Evolutionary conservation across 2,113 vertebrate genomes (phyloP).

Genomic region (Dasypus novemcinctus): DNA sequence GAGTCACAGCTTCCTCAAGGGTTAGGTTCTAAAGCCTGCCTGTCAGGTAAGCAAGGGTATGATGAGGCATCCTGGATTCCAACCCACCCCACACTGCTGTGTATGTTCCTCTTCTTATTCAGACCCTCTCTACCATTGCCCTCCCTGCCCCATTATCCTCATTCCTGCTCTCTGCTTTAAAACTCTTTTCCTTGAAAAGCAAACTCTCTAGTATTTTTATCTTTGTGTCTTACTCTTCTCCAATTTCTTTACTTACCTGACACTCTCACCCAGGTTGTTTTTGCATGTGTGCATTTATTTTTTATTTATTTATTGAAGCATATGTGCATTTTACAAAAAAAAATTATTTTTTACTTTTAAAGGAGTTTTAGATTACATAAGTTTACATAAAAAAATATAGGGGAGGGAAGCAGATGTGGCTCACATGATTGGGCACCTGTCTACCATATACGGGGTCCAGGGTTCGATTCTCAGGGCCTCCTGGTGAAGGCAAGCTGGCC

Average conservation of each 20-base stretch:
- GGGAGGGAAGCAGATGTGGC: too few relatives aligned
- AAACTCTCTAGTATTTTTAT: not conserved
- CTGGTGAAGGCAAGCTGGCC: too few relatives aligned
- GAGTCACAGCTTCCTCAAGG: conserved; percentile 5
- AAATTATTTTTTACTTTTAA: too few relatives aligned
- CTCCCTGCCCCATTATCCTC: too few relatives aligned
- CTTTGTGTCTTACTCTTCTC: not conserved
- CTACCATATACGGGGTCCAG: too few relatives aligned
- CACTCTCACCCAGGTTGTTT: not conserved
- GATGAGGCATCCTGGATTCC: not conserved
- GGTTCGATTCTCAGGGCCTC: too few relatives aligned
- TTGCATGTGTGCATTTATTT: not conserved
- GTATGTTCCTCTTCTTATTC: not conserved
- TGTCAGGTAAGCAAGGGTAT: not conserved
- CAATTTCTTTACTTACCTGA: not conserved
- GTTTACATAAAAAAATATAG: too few relatives aligned
- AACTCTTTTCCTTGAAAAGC: not conserved
- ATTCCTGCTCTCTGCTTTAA: not conserved
- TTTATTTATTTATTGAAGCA: not conserved
- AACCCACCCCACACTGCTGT: too few relatives aligned
- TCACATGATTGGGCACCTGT: too few relatives aligned
- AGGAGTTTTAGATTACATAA: too few relatives aligned
- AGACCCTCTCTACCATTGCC: too few relatives aligned
- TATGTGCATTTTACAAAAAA: too few relatives aligned
- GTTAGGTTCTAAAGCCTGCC: not conserved